Base-by-base conservation (phyloP, 2,113 vertebrate genomes). In the Chloropsis hardwickii region DNA sequence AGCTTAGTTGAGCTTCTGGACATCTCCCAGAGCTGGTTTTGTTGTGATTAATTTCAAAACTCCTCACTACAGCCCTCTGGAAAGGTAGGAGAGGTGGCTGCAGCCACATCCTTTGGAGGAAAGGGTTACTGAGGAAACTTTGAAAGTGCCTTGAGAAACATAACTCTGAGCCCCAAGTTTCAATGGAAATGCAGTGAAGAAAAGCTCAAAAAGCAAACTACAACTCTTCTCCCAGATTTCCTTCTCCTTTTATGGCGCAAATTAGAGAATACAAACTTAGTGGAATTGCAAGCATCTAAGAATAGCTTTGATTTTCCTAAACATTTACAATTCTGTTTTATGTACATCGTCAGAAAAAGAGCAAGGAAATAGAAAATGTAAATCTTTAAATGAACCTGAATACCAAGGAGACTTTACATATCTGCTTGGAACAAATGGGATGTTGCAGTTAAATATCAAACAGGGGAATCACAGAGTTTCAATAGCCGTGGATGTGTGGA, bases 311-410 rank as follows among this genome's bases (percentile, higher is more conserved):
- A 98, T 98, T 98, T 97, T 96, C 86, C 96, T 98, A 98, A 98
- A 97, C 97, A 98, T 98, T 97, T 97, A 97, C 97, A 96, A 98
- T 98, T 98, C 98, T 97, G 97, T 98, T 98, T 98, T 97, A 98
- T 98, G 97, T 96, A 97, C 72, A 54, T 97, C 77, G 85, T 97
- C 97, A 97, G 97, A 97, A 98, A 97, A 94, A 71, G 96, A 96
- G 96, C 69, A 90, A 97, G 97, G 96, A 97, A 98, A 98, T 97
- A 91, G 80, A 97, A 98, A 97, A 97, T 98, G 98, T 97, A 98
- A 98, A 98, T 98, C 97, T 98, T 97, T 94, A 96, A 97, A 97
- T 97, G 97, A 98, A 97, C 90, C 93, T 94, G 90, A 95, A 88
- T 71, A 94, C 95, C 97, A 79, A 87, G 91, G 86, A 96, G 95